Percentiles rank a stretch among this genome's conserved stretches.
Conservation (phyloP, 53 echinoderm and acorn worm genomes). For the Arbacia lixula region DNA sequence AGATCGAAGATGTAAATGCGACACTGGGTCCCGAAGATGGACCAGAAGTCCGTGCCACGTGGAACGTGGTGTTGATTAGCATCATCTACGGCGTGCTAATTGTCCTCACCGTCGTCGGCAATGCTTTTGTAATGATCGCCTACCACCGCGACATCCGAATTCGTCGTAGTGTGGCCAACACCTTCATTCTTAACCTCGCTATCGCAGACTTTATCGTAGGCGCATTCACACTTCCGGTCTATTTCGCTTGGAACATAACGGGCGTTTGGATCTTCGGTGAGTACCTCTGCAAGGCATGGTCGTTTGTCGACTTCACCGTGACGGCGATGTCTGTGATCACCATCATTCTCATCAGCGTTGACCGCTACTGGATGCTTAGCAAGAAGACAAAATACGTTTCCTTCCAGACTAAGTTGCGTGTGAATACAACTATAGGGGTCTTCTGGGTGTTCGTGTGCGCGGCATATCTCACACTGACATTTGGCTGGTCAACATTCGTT, state of each 20-base stretch:
- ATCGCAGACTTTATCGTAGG: conserved; percentile 72
- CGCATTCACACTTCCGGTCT: conserved; percentile 52
- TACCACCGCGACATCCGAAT: conserved; percentile 60
- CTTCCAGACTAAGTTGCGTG: conserved; percentile 58
- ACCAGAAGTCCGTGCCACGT: too few relatives aligned
- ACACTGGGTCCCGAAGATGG: too few relatives aligned
- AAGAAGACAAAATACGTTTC: conserved; percentile 66
- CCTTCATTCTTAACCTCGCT: conserved; percentile 71
- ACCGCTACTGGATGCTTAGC: conserved; percentile 86
- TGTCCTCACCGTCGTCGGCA: conserved; percentile 66
- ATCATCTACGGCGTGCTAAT: conserved; percentile 46
- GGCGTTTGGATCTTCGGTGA: conserved; percentile 61
- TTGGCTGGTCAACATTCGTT: conserved; percentile 62
- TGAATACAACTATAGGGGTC: conserved; percentile 22
- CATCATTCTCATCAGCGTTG: conserved; percentile 77
- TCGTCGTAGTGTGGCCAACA: conserved; percentile 62
- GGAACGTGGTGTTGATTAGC: conserved; percentile 13
- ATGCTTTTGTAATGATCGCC: conserved; percentile 62
- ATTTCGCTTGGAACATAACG: conserved; percentile 58
- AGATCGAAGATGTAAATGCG: too few relatives aligned
- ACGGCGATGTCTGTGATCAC: conserved; percentile 56
- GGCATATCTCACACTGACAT: conserved; percentile 51
- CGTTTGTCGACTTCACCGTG: conserved; percentile 65
- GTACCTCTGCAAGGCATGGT: conserved; percentile 66
- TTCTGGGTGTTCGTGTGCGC: conserved; percentile 52